These are phyloP conservation scores for Baccha elongata DNA, from an alignment of 2,888 invertebrate species.

Conservation along the genomic window DNA sequence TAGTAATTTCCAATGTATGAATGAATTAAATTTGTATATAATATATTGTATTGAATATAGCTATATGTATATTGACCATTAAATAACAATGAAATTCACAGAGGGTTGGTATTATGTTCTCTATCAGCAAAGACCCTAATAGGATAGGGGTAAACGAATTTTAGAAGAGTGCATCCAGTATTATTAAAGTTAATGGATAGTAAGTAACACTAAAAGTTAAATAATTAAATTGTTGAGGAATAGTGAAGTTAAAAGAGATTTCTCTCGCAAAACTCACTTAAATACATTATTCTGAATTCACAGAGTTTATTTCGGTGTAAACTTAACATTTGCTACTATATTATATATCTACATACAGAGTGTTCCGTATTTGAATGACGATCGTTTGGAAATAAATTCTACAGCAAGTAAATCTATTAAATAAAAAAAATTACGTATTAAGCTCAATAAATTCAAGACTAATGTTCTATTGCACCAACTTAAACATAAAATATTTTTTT, in stretches of 20 bases:
- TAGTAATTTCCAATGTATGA: neutral
- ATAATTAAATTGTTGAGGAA: slow-evolving; percentile 47
- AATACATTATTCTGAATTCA: slow-evolving; percentile 31
- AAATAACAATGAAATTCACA: slow-evolving; percentile 1
- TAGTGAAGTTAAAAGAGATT: slow-evolving; percentile 31
- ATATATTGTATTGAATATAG: too few relatives aligned
- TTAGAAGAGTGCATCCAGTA: slow-evolving; percentile 1
- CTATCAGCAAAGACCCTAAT: neutral
- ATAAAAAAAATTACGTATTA: too few relatives aligned
- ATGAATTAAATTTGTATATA: too few relatives aligned
- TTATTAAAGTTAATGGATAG: slow-evolving; percentile 27
- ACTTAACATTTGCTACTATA: slow-evolving; percentile 3
- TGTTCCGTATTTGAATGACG: too few relatives aligned
- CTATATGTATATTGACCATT: slow-evolving; percentile 10
- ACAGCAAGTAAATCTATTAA: too few relatives aligned
- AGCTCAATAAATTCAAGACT: too few relatives aligned
- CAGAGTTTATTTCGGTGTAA: slow-evolving; percentile 36
- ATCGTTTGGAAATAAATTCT: too few relatives aligned
- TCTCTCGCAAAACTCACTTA: slow-evolving; percentile 8
- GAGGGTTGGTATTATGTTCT: neutral
- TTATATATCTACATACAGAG: neutral
- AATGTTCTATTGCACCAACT: too few relatives aligned
- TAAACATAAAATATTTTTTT: too few relatives aligned
- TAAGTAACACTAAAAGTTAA: slow-evolving; percentile 34
- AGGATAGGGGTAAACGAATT: neutral